These are phyloP conservation scores for Malurus cyaneus DNA, from an alignment of 2,113 vertebrate species.

Conservation along the genomic window DNA sequence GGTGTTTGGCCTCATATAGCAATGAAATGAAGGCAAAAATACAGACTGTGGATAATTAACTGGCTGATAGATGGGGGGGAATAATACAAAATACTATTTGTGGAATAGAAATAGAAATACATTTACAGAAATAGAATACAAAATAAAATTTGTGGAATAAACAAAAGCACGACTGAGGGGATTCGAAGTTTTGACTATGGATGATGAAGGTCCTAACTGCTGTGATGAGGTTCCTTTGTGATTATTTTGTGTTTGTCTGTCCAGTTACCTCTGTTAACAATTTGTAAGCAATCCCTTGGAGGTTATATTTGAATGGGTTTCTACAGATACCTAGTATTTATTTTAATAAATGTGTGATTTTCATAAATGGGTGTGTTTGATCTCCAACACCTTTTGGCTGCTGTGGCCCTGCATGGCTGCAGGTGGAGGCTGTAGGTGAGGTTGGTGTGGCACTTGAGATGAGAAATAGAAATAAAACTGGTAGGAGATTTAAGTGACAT, in stretches of 20 bases:
- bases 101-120: too few relatives aligned
- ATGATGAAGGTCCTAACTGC: neutral
- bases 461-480: neutral
- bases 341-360: neutral
- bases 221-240: neutral
- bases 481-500: neutral
- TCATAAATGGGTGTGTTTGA: neutral
- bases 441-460: neutral
- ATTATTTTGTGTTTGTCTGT: neutral
- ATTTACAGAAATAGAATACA: fast-evolving
- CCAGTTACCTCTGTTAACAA: neutral
- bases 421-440: neutral
- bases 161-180: neutral
- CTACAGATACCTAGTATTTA: neutral
- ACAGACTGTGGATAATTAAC: neutral
- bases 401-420: neutral
- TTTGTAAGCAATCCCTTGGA: neutral
- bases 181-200: neutral
- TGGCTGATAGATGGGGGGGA: neutral
- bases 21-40: neutral
- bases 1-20: neutral
- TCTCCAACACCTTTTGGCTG: neutral
- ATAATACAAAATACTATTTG: too few relatives aligned
- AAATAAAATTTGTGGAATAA: neutral
- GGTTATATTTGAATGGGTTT: neutral